Percentiles rank a stretch among this genome's conserved stretches.
Conservation (phyloP, 2,113 vertebrate species). For the Takifugu bimaculatus region DNA sequence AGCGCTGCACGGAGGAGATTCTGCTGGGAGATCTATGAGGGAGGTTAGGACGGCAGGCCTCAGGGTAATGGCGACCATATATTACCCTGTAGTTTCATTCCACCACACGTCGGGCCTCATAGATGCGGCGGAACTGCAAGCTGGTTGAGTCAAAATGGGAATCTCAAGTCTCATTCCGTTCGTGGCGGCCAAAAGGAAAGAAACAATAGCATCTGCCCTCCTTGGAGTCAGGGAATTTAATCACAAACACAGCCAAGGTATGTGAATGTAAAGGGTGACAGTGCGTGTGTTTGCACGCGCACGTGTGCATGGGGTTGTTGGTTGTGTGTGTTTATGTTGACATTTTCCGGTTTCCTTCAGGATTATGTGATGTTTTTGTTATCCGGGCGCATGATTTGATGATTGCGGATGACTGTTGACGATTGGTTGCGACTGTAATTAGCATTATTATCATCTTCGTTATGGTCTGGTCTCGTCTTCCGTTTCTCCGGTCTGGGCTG, state of each 20-base stretch:
- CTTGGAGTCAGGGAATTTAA: conserved; percentile 62
- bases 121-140: conserved; percentile 49
- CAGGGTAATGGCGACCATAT: conserved; percentile 56
- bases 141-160: conserved; percentile 46
- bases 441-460: too few relatives aligned
- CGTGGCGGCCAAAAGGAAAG: conserved; percentile 55
- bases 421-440: too few relatives aligned
- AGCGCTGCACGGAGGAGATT: conserved; percentile 25
- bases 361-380: too few relatives aligned
- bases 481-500: too few relatives aligned
- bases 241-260: conserved; percentile 60
- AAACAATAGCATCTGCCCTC: conserved; percentile 69
- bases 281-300: conserved; percentile 15
- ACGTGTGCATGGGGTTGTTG: conserved; percentile 3
- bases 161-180: conserved; percentile 65
- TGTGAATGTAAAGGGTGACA: conserved; percentile 65
- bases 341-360: conserved; percentile 3
- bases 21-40: conserved; percentile 50
- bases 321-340: conserved; percentile 51
- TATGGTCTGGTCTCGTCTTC: too few relatives aligned
- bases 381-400: too few relatives aligned
- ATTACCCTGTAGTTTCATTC: conserved; percentile 55
- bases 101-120: conserved; percentile 47
- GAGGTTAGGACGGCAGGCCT: conserved; percentile 57
- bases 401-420: too few relatives aligned